Percentiles rank a stretch among this genome's conserved stretches.
phyloP scores from a whole-genome alignment of 2,113 vertebrate species.

The Mustela lutreola region DNA sequence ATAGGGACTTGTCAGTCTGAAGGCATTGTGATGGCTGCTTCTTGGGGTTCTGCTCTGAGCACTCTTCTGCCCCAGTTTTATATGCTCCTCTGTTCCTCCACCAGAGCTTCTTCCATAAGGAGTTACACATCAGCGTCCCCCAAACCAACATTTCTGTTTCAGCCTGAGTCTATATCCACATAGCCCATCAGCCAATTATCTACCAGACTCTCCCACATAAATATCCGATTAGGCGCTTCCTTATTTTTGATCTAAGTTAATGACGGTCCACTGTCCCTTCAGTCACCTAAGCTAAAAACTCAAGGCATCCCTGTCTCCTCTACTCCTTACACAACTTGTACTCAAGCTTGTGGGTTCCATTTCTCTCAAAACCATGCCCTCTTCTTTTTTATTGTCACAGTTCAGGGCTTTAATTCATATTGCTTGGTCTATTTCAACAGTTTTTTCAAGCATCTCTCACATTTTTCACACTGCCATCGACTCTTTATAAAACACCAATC shows the following conservation, averaged over 20 bases:
- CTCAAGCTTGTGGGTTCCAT: not conserved
- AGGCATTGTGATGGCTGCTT: not conserved
- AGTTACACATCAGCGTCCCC: not conserved
- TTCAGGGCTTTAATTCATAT: not conserved
- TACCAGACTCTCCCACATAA: not conserved
- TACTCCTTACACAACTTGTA: not conserved
- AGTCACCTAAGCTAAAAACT: not conserved
- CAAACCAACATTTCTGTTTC: not conserved
- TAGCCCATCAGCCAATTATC: not conserved
- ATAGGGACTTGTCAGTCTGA: not conserved
- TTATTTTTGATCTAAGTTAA: not conserved
- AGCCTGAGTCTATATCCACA: not conserved
- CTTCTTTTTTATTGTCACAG: not conserved
- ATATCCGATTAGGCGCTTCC: not conserved
- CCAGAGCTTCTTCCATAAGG: not conserved
- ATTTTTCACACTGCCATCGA: not conserved
- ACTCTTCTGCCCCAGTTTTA: not conserved
- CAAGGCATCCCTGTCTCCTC: not conserved
- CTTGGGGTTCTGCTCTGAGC: not conserved
- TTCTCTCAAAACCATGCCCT: not conserved
- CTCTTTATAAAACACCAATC: slow-evolving; percentile 27
- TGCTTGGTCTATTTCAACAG: not conserved
- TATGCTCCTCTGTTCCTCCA: not conserved
- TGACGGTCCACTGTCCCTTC: not conserved
- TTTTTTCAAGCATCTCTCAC: not conserved